Evolutionary conservation across 1,140 invertebrate species (phyloP), one percentile per base, ranked within the genome.

Genomic region (Ooceraea biroi): DNA sequence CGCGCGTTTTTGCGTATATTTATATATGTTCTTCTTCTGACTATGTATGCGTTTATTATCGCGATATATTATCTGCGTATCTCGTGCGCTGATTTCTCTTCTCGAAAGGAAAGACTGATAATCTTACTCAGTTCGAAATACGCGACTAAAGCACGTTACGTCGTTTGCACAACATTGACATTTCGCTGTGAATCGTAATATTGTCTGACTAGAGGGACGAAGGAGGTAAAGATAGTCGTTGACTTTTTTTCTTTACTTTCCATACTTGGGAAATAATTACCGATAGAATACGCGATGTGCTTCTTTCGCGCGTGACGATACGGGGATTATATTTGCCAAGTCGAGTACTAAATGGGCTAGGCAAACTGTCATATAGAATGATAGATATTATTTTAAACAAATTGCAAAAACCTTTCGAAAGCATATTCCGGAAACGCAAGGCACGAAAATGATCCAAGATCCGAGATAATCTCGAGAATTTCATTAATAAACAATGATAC

Each of bases 31-130:
- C 74, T 76, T 72, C 58, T 36, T 7, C 7, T 36, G 80, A 76
- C 55, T 71, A 78, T 76, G 68, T 86, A 86, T 58, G 61, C 77
- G 55, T 89, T 36, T 82, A 78, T 84, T 65, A 57, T 68, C 41
- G 68, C 17, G n/a, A 76, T 65, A 44, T 82, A 86, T 65, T 60
- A 55, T 36, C 7, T 60, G 86, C 60, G 11, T 68, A 57, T 73
- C 10, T n/a, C 41, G 30, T 27, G 44, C 72, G 58, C 82, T 88
- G 74, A 66, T 73, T 85, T 86, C 36, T 85, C 61, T 85, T 83
- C 55, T 87, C n/a, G 74, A 87, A 85, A 55, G 19, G 48, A 82
- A 89, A 87, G 88, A 89, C 88, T 89, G 88, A 89, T 87, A 84
- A 30, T 89, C 27, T 83, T 85, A 85, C 85, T 87, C 85, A 87